These are phyloP conservation scores for Drosophila quadrilineata DNA, from an alignment of 1,140 invertebrate genomes.

Conservation along the genomic window DNA sequence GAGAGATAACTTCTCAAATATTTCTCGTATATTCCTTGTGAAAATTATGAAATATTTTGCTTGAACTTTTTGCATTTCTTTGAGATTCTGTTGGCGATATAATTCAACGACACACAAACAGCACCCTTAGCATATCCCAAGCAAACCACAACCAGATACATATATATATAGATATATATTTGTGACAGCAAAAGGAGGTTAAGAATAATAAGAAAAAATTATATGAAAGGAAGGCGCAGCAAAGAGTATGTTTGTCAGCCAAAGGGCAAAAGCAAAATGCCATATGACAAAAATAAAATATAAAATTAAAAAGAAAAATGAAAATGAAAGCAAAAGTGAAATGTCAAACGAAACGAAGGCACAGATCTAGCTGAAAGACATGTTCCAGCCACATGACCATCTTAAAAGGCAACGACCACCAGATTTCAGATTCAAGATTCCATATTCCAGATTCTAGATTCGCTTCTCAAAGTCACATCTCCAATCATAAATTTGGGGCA, in stretches of 20 bases:
- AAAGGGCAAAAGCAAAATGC: conserved; percentile 40
- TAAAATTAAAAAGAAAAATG: conserved; percentile 39
- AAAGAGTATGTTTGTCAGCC: conserved; percentile 57
- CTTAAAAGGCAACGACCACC: conserved; percentile 11
- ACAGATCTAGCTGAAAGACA: conserved; percentile 26
- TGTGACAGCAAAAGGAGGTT: neutral
- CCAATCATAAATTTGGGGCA: conserved; percentile 75
- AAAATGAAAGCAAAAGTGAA: conserved; percentile 67
- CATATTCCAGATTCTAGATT: too few species aligned
- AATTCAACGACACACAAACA: conserved; percentile 32
- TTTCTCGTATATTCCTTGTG: too few species aligned
- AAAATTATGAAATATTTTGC: too few species aligned
- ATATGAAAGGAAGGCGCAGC: conserved; percentile 1
- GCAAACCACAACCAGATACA: neutral
- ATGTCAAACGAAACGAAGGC: conserved; percentile 69
- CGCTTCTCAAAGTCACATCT: conserved; percentile 71
- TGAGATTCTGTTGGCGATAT: conserved; percentile 20
- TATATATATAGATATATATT: too few species aligned
- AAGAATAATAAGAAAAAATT: conserved; percentile 9
- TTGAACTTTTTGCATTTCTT: too few species aligned
- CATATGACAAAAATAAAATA: conserved; percentile 11
- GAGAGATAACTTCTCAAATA: too few species aligned
- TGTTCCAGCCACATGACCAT: neutral
- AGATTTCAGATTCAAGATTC: too few species aligned
- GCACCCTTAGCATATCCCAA: conserved; percentile 12